Evolutionary conservation across 2,888 invertebrate genomes (phyloP).

Genomic region (Drosophila prostipennis): DNA sequence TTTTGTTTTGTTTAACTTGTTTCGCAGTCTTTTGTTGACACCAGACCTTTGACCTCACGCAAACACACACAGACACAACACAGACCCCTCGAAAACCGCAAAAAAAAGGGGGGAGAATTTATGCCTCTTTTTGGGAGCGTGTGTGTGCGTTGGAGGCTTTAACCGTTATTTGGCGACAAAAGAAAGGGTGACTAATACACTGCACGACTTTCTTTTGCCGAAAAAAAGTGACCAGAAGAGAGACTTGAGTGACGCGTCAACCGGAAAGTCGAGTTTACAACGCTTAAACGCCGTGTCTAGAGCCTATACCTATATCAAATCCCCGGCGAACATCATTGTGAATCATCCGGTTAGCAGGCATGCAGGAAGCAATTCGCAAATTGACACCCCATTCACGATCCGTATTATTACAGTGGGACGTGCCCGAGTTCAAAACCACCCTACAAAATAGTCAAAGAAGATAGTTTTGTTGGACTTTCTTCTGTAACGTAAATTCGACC

Average conservation of each 20-base stretch:
- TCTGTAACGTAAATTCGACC: not conserved
- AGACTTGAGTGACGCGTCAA: conserved; percentile 34
- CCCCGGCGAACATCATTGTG: conserved; percentile 23
- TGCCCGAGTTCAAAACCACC: not conserved
- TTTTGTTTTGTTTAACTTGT: conserved; percentile 28
- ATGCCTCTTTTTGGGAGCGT: not conserved
- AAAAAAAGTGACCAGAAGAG: not conserved
- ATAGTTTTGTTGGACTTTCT: not conserved
- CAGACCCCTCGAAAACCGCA: not conserved
- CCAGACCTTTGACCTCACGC: conserved; percentile 69
- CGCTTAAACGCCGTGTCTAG: conserved; percentile 20
- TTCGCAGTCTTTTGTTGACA: conserved; percentile 35
- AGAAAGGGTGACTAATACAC: conserved; percentile 39
- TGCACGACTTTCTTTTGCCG: conserved; percentile 41
- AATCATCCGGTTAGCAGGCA: conserved; percentile 14
- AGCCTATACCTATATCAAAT: conserved; percentile 22
- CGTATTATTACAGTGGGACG: conserved; percentile 9
- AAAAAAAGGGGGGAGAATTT: conserved; percentile 2
- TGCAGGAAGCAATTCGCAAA: conserved; percentile 40
- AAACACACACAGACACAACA: conserved; percentile 15
- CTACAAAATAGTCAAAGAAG: not conserved
- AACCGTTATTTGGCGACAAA: conserved; percentile 24
- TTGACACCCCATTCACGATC: conserved; percentile 36
- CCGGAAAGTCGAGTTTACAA: conserved; percentile 48
- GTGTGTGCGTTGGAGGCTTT: conserved; percentile 9